Evolutionary conservation across 1,140 invertebrate species (phyloP).

Genomic region (Olivierus martensii): DNA sequence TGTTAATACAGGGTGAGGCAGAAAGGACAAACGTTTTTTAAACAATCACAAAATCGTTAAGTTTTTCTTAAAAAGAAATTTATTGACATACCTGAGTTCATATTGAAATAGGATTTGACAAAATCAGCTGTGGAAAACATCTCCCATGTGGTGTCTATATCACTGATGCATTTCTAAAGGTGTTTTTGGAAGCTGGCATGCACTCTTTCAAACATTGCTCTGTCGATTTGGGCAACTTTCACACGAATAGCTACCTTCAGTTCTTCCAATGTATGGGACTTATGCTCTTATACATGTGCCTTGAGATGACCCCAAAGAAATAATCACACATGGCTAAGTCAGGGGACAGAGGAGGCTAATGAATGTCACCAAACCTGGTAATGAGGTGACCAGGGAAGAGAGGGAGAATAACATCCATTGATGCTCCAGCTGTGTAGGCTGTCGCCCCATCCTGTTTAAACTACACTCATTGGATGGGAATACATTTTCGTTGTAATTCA

Average conservation of each 20-base stretch:
- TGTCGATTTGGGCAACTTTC: not conserved
- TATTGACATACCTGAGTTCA: not conserved
- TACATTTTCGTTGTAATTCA: not conserved
- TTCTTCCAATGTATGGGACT: not conserved
- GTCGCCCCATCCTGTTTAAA: not conserved
- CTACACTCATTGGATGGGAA: not conserved
- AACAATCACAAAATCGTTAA: no score
- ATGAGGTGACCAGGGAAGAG: not conserved
- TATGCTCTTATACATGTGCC: not conserved
- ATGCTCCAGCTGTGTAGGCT: not conserved
- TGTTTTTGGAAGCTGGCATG: no score
- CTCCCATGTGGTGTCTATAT: not conserved
- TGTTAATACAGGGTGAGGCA: no score
- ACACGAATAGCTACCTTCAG: not conserved
- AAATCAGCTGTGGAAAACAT: not conserved
- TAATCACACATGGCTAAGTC: not conserved
- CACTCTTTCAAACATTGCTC: no score
- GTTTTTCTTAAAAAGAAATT: no score
- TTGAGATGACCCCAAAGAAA: not conserved
- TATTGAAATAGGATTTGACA: no score
- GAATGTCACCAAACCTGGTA: not conserved
- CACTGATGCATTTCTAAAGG: not conserved
- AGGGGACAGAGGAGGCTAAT: not conserved
- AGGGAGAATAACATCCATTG: not conserved
- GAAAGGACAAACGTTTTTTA: no score